Evolutionary conservation across 1,140 invertebrate species (phyloP).

Genomic region (Calephelis nemesis): DNA sequence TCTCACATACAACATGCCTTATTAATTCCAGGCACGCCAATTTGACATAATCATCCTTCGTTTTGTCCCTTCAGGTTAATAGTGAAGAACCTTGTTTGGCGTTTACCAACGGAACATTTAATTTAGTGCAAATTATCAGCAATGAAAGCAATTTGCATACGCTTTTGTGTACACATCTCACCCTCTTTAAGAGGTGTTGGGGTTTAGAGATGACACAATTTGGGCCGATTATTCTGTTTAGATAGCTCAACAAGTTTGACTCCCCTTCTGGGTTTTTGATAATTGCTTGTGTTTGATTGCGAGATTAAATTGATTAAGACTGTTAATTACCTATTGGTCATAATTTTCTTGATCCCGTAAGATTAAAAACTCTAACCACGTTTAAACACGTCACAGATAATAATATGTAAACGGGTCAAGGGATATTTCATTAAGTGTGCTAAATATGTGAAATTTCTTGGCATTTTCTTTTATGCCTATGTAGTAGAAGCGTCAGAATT

Average conservation of each 20-base stretch:
- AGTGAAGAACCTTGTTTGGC: constrained; percentile 20
- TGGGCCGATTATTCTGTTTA: constrained; percentile 62
- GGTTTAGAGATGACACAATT: constrained; percentile 63
- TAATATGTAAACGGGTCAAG: too few relatives aligned
- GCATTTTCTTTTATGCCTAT: too few relatives aligned
- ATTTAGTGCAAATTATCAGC: constrained; percentile 27
- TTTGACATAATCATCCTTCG: constrained; percentile 34
- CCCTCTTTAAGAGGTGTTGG: constrained; percentile 54
- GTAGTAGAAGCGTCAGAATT: too few relatives aligned
- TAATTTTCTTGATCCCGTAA: too few relatives aligned
- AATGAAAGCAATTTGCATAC: constrained; percentile 37
- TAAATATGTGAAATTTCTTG: too few relatives aligned
- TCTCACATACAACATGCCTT: constrained; percentile 31
- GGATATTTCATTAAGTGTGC: too few relatives aligned
- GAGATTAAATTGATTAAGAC: neutral
- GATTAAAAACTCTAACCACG: too few relatives aligned
- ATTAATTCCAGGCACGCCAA: constrained; percentile 38
- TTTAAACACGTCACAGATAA: too few relatives aligned
- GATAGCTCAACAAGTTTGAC: constrained; percentile 70
- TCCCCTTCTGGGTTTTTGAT: constrained; percentile 44
- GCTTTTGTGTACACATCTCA: constrained; percentile 39
- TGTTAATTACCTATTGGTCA: too few relatives aligned
- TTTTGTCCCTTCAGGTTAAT: constrained; percentile 31
- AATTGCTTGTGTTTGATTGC: neutral
- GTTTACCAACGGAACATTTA: constrained; percentile 31